Base-by-base conservation (phyloP, 1,140 invertebrate genomes). In the Hormaphis cornu region DNA sequence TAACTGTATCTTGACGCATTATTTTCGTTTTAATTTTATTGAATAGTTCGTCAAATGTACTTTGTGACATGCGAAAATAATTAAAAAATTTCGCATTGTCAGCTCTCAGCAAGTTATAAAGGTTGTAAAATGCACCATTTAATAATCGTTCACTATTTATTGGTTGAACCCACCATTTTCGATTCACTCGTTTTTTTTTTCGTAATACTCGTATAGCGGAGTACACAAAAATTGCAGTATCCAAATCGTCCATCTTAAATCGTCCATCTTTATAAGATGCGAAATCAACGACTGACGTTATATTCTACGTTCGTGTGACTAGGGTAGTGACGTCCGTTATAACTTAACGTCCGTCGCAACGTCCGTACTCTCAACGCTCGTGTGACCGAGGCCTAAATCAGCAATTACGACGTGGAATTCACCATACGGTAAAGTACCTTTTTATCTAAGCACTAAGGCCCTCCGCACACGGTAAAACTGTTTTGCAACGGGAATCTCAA, bases 1-100 rank as follows among this genome's bases (percentile, higher is more conserved):
- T 76, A 30, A 72, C 50, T 35, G 77, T 79, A 72, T 79, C 71
- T 73, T 76, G 22, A 26, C 35, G 35, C 28, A 40, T 26, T 5
- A n/a, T 42, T 16, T 59, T 42, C 10, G 28, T 2, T 42, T 59
- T 26, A 42, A 59, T 59, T 37, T 59, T 59, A 8, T 3, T n/a
- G 26, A 40, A 59, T 18, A 33, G 26, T 26, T 50, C 28, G 28
- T 66, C 28, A 66, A 50, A 66, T 46, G 26, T 16, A 10, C 20
- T 35, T 33, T 14, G 3, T 14, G 24, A 33, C 26, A 66, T 50
- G 24, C 30, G 28, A 52, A 69, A 69, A 37, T 24, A 22, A 50
- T 69, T 35, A 14, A 50, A 69, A 37, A 35, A 69, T 30, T 22
- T 48, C 48, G 16, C 18, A 35, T 26, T 37, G 37, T 69, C 44